These are phyloP conservation scores for Misgurnus mizolepis DNA, from an alignment of 2,113 vertebrate species.

Conservation along the genomic window DNA sequence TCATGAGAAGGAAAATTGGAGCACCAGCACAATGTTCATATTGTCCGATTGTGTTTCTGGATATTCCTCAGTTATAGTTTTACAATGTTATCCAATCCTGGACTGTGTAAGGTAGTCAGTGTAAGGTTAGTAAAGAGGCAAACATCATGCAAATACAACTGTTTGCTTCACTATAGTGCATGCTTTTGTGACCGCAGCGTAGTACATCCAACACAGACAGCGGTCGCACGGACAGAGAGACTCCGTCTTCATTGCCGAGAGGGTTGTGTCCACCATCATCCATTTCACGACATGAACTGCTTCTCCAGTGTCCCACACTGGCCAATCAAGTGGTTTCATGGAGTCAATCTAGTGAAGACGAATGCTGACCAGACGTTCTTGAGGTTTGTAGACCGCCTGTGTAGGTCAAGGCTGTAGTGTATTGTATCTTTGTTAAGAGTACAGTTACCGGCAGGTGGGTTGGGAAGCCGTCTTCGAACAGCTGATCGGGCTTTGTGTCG, in stretches of 20 bases:
- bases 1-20: neutral
- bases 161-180: conserved; percentile 45
- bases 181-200: conserved; percentile 21
- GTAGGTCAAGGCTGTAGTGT: conserved; percentile 33
- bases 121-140: conserved; percentile 29
- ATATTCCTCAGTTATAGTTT: neutral
- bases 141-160: conserved; percentile 50
- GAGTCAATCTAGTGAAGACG: conserved; percentile 7
- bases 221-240: conserved; percentile 26
- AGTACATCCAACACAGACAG: conserved; percentile 14
- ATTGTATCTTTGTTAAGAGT: conserved; percentile 3
- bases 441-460: conserved; percentile 29
- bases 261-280: neutral
- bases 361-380: conserved; percentile 8
- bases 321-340: neutral
- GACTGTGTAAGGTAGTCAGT: conserved; percentile 40
- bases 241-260: conserved; percentile 33
- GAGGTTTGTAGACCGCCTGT: conserved; percentile 48
- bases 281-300: conserved; percentile 41
- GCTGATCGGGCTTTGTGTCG: conserved; percentile 44
- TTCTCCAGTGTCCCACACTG: conserved; percentile 35
- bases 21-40: neutral
- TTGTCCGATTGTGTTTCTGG: neutral
- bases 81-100: conserved; percentile 2
- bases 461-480: conserved; percentile 27